Evolutionary conservation across 2,113 vertebrate species (phyloP).

Genomic region (Bubo scandiacus): DNA sequence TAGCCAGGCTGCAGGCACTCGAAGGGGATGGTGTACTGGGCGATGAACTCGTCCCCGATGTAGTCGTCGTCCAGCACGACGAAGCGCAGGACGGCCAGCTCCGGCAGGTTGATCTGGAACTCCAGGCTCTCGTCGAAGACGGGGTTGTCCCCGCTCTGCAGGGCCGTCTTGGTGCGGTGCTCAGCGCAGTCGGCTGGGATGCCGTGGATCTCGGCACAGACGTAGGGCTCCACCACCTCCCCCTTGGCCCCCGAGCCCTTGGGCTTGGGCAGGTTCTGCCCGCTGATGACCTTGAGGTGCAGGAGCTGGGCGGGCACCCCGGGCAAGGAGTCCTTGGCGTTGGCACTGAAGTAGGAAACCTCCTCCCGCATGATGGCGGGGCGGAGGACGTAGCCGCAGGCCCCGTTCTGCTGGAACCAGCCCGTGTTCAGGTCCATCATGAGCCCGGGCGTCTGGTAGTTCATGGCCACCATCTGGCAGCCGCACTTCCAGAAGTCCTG

Average conservation of each 20-base stretch:
- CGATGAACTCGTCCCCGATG: conserved; percentile 93
- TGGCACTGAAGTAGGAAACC: conserved; percentile 93
- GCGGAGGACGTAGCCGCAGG: conserved; percentile 89
- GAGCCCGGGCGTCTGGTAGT: conserved; percentile 89
- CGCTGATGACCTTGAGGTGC: conserved; percentile 91
- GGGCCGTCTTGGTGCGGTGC: conserved; percentile 89
- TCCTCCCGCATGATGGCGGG: conserved; percentile 93
- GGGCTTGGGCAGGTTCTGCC: conserved; percentile 91
- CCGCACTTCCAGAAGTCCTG: conserved; percentile 96
- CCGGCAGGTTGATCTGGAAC: conserved; percentile 92
- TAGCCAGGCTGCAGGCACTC: conserved; percentile 92
- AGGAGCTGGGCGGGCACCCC: conserved; percentile 90
- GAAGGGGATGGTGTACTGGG: conserved; percentile 92
- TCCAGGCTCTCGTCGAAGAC: conserved; percentile 92
- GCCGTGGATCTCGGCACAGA: conserved; percentile 89
- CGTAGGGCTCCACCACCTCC: conserved; percentile 91
- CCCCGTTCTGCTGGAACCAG: conserved; percentile 92
- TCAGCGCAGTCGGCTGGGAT: conserved; percentile 90
- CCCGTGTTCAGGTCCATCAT: conserved; percentile 93
- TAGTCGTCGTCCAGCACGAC: conserved; percentile 91
- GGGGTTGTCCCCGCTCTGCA: conserved; percentile 90
- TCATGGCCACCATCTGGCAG: conserved; percentile 94
- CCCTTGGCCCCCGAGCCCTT: conserved; percentile 90
- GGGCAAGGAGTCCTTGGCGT: conserved; percentile 86
- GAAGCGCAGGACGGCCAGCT: conserved; percentile 87